Conservation (phyloP, 2,888 invertebrate genomes). For the Anarsia innoxiella region DNA sequence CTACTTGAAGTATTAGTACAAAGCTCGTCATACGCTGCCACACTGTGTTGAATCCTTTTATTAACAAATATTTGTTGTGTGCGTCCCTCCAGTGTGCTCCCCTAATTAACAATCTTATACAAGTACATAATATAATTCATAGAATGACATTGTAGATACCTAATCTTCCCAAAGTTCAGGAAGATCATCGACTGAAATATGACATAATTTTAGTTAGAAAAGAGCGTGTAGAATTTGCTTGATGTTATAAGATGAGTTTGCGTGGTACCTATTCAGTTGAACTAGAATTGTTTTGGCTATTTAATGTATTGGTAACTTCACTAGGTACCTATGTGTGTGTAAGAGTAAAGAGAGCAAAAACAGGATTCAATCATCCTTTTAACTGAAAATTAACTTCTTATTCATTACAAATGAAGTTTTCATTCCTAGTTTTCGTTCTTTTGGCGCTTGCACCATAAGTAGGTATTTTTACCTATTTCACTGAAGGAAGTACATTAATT, state of each 20-base stretch:
- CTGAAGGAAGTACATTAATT: too few species aligned
- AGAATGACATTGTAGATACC: neutral
- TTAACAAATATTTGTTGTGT: constrained; percentile 48
- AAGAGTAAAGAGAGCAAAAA: too few species aligned
- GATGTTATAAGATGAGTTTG: constrained; percentile 17
- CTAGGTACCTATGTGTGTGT: too few species aligned
- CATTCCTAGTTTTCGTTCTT: too few species aligned
- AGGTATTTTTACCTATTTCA: too few species aligned
- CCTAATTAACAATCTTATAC: constrained; percentile 15
- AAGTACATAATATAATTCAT: neutral
- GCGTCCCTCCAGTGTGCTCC: constrained; percentile 33
- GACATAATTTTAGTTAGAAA: too few species aligned
- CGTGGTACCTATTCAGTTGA: constrained; percentile 19
- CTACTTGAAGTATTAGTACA: constrained; percentile 32
- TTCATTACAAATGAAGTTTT: too few species aligned
- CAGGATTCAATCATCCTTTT: too few species aligned
- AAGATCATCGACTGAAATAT: constrained; percentile 26
- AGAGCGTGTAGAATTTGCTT: constrained; percentile 31
- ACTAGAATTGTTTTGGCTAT: constrained; percentile 66
- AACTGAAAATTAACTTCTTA: too few species aligned
- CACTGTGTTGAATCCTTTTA: constrained; percentile 50
- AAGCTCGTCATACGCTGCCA: constrained; percentile 72
- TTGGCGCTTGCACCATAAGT: too few species aligned
- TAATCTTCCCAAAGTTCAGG: constrained; percentile 54
- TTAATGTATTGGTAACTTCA: too few species aligned